phyloP scores from a whole-genome alignment of 2,888 invertebrate genomes.

The Caenorhabditis sp. region DNA sequence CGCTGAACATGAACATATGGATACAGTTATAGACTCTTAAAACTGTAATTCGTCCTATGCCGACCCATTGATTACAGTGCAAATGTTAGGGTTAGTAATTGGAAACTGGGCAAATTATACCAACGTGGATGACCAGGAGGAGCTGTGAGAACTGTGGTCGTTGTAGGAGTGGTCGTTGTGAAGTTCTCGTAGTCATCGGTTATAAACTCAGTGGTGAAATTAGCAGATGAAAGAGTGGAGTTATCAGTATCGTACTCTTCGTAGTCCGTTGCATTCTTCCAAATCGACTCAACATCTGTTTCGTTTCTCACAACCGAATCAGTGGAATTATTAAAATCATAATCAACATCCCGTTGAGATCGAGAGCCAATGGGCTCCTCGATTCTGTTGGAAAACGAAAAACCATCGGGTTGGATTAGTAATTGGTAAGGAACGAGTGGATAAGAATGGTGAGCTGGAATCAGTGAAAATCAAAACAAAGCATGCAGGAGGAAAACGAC shows the following conservation, averaged over 20 bases:
- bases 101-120: constrained; percentile 24
- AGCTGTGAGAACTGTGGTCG: background rate
- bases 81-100: background rate
- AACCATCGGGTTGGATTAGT: constrained; percentile 33
- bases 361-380: background rate
- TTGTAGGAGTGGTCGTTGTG: background rate
- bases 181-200: constrained; percentile 4
- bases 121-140: background rate
- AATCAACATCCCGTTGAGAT: background rate
- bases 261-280: background rate
- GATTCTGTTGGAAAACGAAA: constrained; percentile 5
- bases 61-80: background rate
- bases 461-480: background rate
- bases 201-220: background rate
- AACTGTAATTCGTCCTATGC: background rate
- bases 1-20: background rate
- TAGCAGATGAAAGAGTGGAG: background rate
- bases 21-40: too few relatives aligned
- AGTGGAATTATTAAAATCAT: background rate
- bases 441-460: constrained; percentile 22
- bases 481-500: background rate
- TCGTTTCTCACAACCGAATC: background rate
- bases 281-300: background rate
- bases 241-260: background rate
- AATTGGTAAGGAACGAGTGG: constrained; percentile 36